phyloP scores from a whole-genome alignment of 1,140 invertebrate genomes.

The Hetaerina americana region DNA sequence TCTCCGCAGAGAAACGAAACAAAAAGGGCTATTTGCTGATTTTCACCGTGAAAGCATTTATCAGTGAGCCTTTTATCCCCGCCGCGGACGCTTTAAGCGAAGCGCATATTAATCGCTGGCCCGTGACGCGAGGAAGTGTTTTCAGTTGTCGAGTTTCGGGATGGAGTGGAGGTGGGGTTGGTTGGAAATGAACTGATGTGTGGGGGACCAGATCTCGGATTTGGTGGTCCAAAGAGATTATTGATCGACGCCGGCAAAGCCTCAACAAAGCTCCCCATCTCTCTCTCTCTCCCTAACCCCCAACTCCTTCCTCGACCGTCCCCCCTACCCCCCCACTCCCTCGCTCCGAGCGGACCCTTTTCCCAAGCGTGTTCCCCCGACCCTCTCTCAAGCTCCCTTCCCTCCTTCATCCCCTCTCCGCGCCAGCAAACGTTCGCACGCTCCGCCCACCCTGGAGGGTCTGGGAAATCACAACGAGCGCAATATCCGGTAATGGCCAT shows the following conservation, averaged over 20 bases:
- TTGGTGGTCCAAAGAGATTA: neutral
- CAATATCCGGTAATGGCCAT: neutral
- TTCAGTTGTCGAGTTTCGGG: no score
- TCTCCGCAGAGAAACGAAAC: no score
- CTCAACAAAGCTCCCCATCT: neutral
- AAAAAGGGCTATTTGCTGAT: no score
- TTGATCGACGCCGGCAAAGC: neutral
- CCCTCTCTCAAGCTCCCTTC: neutral
- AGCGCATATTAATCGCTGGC: neutral
- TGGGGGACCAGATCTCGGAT: neutral
- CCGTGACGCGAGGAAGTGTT: neutral
- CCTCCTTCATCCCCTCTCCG: neutral
- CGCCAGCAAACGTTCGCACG: neutral
- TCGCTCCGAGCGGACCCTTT: neutral
- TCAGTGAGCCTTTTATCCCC: no score
- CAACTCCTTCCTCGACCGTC: neutral
- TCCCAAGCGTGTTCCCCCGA: no score
- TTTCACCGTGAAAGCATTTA: no score
- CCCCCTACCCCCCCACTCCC: neutral
- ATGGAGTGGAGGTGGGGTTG: neutral
- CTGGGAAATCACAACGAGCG: neutral
- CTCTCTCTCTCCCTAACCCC: neutral
- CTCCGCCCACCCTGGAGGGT: neutral
- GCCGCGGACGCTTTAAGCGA: neutral
- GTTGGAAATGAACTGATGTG: neutral